These are phyloP conservation scores for Bradypodion ventrale DNA, from an alignment of 2,797 vertebrate genomes.

Conservation along the genomic window DNA sequence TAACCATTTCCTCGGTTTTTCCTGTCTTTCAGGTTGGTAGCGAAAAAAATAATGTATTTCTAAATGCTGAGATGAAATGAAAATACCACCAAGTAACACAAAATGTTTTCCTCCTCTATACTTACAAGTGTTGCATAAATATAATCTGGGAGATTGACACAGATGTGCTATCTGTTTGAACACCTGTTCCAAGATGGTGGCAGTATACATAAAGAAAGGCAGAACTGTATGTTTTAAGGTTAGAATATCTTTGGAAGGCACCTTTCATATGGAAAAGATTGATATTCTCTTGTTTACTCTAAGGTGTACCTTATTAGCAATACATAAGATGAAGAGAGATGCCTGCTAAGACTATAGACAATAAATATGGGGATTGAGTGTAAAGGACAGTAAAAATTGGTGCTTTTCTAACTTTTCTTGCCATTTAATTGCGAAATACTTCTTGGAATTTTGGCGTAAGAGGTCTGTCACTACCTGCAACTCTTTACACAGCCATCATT, in stretches of 20 bases:
- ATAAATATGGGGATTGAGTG: neutral
- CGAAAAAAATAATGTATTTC: too few relatives aligned
- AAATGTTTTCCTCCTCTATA: neutral
- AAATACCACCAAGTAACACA: neutral
- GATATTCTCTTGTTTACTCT: neutral
- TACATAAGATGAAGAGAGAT: neutral
- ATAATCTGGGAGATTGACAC: too few relatives aligned
- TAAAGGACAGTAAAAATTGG: neutral
- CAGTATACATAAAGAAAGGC: neutral
- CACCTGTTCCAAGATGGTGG: neutral
- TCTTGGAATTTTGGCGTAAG: neutral
- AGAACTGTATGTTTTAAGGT: neutral
- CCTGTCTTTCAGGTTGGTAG: too few relatives aligned
- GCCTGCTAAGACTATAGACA: neutral
- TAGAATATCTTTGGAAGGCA: neutral
- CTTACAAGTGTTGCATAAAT: neutral
- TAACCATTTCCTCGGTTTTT: neutral
- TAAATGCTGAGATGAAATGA: neutral
- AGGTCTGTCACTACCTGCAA: neutral
- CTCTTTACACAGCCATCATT: neutral
- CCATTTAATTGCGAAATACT: neutral
- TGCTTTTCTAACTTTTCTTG: neutral
- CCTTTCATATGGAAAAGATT: neutral
- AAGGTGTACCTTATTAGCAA: neutral
- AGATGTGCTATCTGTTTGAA: neutral